Evolutionary conservation across 2,113 vertebrate species (phyloP).

Genomic region (Phoxinus phoxinus): DNA sequence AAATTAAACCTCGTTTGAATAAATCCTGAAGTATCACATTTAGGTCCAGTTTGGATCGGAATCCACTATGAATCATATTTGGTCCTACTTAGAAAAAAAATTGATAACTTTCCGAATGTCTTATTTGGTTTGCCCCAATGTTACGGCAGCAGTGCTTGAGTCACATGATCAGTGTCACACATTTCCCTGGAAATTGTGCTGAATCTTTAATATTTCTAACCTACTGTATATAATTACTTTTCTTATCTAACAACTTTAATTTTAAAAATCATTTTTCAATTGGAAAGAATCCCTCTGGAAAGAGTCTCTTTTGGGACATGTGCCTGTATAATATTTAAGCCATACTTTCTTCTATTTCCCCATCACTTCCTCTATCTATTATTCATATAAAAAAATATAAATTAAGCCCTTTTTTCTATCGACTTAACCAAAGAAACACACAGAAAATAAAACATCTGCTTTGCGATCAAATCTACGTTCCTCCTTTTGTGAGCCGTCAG

Average conservation of each 20-base stretch:
- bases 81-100: not conserved
- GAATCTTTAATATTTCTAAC: not conserved
- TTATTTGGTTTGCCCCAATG: not conserved
- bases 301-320: not conserved
- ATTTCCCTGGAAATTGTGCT: not conserved
- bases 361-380: not conserved
- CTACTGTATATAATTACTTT: not conserved
- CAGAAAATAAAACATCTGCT: not conserved
- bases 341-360: not conserved
- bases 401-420: not conserved
- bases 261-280: not conserved
- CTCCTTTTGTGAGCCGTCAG: conserved; percentile 35
- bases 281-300: not conserved
- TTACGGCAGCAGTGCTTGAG: not conserved
- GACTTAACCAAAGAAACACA: not conserved
- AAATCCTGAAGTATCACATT: not conserved
- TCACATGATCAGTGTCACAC: not conserved
- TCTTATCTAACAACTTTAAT: not conserved
- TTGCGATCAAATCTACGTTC: not conserved
- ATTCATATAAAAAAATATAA: not conserved
- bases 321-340: not conserved
- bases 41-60: not conserved
- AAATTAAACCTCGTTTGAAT: not conserved
- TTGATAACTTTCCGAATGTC: not conserved
- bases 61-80: not conserved